Conservation (phyloP, 2,113 vertebrate species). For the Sander lucioperca region DNA sequence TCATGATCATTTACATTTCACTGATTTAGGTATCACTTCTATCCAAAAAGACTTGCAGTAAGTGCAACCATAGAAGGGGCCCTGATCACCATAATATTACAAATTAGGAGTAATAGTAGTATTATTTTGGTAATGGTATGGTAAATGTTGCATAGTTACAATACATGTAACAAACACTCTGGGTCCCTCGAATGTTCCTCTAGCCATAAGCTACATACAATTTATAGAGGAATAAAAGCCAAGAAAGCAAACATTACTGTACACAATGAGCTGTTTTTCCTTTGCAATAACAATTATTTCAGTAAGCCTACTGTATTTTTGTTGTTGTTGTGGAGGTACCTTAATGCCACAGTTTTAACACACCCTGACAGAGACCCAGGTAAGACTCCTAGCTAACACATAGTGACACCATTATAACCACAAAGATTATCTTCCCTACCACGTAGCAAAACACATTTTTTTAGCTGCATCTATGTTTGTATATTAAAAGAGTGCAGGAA, state of each 20-base stretch:
- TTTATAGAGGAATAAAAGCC: not conserved
- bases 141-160: not conserved
- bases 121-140: not conserved
- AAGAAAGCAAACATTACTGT: not conserved
- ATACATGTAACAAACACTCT: not conserved
- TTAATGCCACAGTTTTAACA: not conserved
- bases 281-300: not conserved
- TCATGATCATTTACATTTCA: slow-evolving; percentile 18
- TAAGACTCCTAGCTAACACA: not conserved
- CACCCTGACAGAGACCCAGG: not conserved
- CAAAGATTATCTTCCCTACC: not conserved
- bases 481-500: not conserved
- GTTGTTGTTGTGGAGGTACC: not conserved
- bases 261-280: not conserved
- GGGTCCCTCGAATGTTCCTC: not conserved
- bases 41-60: not conserved
- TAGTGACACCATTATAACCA: not conserved
- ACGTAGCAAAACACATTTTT: too few relatives aligned
- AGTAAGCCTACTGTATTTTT: not conserved
- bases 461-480: not conserved
- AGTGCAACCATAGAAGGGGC: not conserved
- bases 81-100: not conserved
- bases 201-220: not conserved
- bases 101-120: not conserved
- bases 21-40: not conserved